These are phyloP conservation scores for Lochmaea capreae DNA, from an alignment of 2,888 invertebrate genomes.

Conservation along the genomic window DNA sequence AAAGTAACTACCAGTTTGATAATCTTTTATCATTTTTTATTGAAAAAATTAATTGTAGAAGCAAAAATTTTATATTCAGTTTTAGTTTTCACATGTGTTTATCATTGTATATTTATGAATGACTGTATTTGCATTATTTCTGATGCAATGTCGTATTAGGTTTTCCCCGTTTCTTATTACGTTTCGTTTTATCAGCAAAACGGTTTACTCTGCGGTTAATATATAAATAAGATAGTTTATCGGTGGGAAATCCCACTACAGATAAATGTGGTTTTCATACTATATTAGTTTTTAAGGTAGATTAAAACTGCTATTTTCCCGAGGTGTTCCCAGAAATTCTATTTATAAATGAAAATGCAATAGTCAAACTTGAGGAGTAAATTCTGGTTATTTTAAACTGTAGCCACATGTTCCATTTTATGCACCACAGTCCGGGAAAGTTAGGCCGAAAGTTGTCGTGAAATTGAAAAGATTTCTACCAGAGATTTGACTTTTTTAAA, in stretches of 20 bases:
- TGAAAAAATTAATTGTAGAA: too few species aligned
- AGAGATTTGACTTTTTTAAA: too few species aligned
- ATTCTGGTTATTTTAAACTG: not conserved
- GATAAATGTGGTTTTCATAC: not conserved
- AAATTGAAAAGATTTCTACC: too few species aligned
- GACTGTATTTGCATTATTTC: not conserved
- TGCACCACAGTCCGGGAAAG: too few species aligned
- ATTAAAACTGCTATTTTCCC: not conserved
- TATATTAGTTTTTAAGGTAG: too few species aligned
- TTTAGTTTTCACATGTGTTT: not conserved
- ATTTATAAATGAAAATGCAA: not conserved
- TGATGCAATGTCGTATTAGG: slow-evolving; percentile 8
- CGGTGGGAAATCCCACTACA: not conserved
- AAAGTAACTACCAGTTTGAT: too few species aligned
- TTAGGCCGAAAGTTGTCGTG: too few species aligned
- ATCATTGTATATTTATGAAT: not conserved
- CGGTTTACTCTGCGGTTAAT: not conserved
- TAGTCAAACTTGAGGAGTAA: not conserved
- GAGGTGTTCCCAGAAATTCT: too few species aligned
- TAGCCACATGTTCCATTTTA: too few species aligned
- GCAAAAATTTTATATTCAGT: not conserved
- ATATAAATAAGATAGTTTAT: not conserved
- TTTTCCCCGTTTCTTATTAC: slow-evolving; percentile 5
- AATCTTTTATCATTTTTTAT: too few species aligned
- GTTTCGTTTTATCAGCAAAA: not conserved